Conservation (phyloP, 2,797 vertebrate species). For the Schizopygopsis pylzovi region DNA sequence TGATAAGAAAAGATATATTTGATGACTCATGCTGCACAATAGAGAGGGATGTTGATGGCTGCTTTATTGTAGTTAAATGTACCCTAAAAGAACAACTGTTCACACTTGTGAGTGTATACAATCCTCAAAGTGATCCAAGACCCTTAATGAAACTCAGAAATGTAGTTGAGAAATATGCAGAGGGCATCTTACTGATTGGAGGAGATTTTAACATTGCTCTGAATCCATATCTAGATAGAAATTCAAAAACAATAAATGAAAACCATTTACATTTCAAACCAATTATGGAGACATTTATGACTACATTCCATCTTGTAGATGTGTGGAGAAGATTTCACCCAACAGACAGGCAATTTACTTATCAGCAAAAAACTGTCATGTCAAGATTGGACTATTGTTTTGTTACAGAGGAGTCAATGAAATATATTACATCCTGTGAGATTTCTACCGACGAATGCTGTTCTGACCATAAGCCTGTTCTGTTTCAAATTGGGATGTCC, state of each 20-base stretch:
- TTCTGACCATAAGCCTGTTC: background rate
- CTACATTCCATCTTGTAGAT: background rate
- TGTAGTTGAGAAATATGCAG: background rate
- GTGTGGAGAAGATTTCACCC: conserved; percentile 26
- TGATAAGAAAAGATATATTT: background rate
- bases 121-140: background rate
- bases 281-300: background rate
- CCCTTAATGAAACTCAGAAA: background rate
- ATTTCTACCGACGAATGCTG: background rate
- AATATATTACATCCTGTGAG: background rate
- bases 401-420: conserved; percentile 18
- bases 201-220: conserved; percentile 10
- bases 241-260: background rate
- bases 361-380: background rate
- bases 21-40: no score
- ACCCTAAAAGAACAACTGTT: background rate
- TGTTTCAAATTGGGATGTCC: background rate
- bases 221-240: conserved; percentile 20
- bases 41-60: no score
- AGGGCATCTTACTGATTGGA: conserved; percentile 17
- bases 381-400: background rate
- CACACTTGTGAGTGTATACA: conserved; percentile 8
- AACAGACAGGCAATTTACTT: background rate
- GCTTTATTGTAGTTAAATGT: conserved; percentile 22
- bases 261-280: background rate